A percentile compares a stretch with the other conserved stretches of the same genome.
Evolutionary conservation across 2,888 invertebrate species (phyloP).

Genomic region (Volucella inanis): DNA sequence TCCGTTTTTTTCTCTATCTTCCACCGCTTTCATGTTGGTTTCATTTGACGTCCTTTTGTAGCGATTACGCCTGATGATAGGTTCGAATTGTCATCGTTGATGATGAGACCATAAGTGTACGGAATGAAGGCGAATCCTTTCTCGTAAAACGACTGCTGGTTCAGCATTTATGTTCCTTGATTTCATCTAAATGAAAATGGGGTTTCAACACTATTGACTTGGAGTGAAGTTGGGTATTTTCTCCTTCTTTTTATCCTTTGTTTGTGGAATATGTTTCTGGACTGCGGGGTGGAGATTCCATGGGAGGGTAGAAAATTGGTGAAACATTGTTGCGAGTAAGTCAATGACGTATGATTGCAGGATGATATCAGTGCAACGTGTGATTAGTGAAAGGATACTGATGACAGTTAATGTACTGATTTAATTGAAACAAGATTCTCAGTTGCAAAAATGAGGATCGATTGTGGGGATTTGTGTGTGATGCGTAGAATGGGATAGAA

Average conservation of each 20-base stretch:
- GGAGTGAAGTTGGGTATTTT: neutral
- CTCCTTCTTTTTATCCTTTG: constrained; percentile 39
- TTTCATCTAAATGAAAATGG: constrained; percentile 59
- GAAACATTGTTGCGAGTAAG: constrained; percentile 1
- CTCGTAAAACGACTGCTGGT: constrained; percentile 36
- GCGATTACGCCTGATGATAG: constrained; percentile 25
- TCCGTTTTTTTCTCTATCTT: constrained; percentile 15
- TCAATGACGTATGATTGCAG: constrained; percentile 51
- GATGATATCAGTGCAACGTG: constrained; percentile 34
- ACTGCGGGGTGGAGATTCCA: constrained; percentile 44
- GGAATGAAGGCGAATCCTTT: constrained; percentile 57
- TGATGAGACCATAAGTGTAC: constrained; percentile 24
- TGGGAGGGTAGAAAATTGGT: constrained; percentile 33
- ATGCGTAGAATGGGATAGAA: too few species aligned
- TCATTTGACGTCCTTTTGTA: neutral
- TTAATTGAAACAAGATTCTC: too few species aligned
- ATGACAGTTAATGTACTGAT: constrained; percentile 9
- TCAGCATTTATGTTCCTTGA: constrained; percentile 68
- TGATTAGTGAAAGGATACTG: constrained; percentile 5
- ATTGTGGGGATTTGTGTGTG: neutral
- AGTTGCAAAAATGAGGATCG: neutral
- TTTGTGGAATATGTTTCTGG: constrained; percentile 10
- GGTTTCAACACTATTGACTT: constrained; percentile 41
- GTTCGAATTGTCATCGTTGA: constrained; percentile 46
- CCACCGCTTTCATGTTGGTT: neutral